A percentile compares a stretch with the other conserved stretches of the same genome.
Conservation (phyloP, 2,797 vertebrate genomes). For the Eurystomus glaucurus region DNA sequence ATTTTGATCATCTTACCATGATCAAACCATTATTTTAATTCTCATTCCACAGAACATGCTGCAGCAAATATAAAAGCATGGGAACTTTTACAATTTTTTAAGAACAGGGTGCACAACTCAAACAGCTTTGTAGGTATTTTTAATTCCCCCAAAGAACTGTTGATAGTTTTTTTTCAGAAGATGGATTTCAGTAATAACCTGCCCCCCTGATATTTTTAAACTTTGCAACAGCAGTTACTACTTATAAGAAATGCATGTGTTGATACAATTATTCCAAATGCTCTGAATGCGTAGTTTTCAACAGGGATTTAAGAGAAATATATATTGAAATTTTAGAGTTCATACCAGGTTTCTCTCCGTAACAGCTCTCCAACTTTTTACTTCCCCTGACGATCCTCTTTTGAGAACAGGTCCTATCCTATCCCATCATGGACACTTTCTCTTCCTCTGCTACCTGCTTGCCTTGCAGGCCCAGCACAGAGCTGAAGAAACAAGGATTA, state of each 20-base stretch:
- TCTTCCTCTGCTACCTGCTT: neutral
- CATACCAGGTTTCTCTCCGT: neutral
- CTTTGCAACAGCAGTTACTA: neutral
- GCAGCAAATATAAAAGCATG: neutral
- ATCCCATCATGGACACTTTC: neutral
- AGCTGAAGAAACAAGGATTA: neutral
- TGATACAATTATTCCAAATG: neutral
- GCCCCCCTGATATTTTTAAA: neutral
- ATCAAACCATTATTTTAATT: neutral
- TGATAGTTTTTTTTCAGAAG: neutral
- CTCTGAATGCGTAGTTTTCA: neutral
- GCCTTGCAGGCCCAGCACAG: neutral
- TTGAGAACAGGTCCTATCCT: neutral
- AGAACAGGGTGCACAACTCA: neutral
- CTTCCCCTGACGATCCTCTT: neutral
- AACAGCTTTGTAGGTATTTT: neutral
- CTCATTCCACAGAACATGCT: neutral
- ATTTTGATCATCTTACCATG: neutral
- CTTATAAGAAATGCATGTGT: neutral
- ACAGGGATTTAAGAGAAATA: neutral
- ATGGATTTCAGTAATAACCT: neutral
- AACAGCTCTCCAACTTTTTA: neutral
- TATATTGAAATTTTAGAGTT: neutral
- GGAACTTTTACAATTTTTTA: neutral
- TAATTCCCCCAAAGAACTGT: neutral